phyloP scores from a whole-genome alignment of 2,888 invertebrate genomes.

The Cybosia mesomella region DNA sequence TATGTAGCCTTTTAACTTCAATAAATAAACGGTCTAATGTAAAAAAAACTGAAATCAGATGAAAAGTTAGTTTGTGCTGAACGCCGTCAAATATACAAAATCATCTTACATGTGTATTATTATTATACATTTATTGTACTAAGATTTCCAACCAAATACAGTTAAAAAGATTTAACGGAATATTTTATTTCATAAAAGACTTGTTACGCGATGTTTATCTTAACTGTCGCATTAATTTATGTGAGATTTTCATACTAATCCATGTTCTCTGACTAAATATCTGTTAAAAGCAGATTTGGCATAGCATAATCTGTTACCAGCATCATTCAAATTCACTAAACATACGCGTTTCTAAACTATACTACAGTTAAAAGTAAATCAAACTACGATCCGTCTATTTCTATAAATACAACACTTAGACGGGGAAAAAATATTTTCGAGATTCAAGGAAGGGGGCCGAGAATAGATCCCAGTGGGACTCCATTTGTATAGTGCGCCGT shows the following conservation, averaged over 20 bases:
- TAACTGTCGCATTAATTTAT: slow-evolving; percentile 14
- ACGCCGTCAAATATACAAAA: too few relatives aligned
- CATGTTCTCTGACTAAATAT: slow-evolving; percentile 23
- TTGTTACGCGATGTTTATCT: slow-evolving; percentile 3
- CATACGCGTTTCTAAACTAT: slow-evolving; percentile 36
- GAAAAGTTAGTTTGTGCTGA: too few relatives aligned
- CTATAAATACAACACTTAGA: slow-evolving; percentile 83
- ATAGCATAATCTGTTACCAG: slow-evolving; percentile 39
- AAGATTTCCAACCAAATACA: not conserved
- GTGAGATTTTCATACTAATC: slow-evolving; percentile 15
- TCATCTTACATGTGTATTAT: not conserved
- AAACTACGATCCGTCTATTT: slow-evolving; percentile 71
- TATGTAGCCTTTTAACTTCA: too few relatives aligned
- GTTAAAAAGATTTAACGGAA: not conserved
- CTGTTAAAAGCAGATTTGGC: slow-evolving; percentile 37
- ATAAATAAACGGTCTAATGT: too few relatives aligned
- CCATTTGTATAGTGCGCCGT: slow-evolving; percentile 69
- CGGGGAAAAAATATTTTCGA: slow-evolving; percentile 70
- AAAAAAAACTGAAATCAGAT: too few relatives aligned
- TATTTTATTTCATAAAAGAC: not conserved
- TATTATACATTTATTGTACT: not conserved
- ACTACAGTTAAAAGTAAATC: slow-evolving; percentile 67
- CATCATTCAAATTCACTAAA: slow-evolving; percentile 48
- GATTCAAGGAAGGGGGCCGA: slow-evolving; percentile 75
- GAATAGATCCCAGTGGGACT: slow-evolving; percentile 86